Conservation (phyloP, 2,888 invertebrate species). For the Pyrrhosoma nymphula region DNA sequence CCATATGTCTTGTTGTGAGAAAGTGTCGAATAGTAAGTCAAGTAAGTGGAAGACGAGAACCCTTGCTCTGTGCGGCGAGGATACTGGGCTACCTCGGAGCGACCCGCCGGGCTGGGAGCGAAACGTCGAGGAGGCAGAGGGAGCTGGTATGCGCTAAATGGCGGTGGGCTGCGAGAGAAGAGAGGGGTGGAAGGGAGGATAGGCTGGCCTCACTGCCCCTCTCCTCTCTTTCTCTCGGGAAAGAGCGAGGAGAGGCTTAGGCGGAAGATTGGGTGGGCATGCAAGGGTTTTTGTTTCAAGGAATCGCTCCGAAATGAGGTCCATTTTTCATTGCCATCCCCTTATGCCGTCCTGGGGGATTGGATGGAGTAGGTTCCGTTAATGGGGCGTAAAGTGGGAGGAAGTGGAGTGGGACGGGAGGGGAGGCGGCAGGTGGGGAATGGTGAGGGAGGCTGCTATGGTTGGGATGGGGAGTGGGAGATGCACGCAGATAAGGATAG, state of each 20-base stretch:
- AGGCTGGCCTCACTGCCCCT: no score
- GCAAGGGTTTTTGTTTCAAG: conserved; percentile 64
- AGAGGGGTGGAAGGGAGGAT: neutral
- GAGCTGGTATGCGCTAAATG: conserved; percentile 3
- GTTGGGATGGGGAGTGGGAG: neutral
- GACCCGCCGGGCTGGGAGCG: neutral
- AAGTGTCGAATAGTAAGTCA: neutral
- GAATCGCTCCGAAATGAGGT: conserved; percentile 65
- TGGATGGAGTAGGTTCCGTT: conserved; percentile 63
- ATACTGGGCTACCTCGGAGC: no score
- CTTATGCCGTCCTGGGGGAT: conserved; percentile 55
- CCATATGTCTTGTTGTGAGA: no score
- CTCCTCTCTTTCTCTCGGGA: neutral
- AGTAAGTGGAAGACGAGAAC: neutral
- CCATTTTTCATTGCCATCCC: conserved; percentile 64
- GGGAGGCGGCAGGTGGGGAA: conserved; percentile 29
- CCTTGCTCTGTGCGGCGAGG: neutral
- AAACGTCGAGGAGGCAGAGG: neutral
- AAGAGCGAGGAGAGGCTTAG: neutral
- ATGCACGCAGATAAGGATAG: conserved; percentile 57
- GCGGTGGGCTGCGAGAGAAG: neutral
- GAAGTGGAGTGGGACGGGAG: neutral
- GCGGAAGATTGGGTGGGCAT: conserved; percentile 57
- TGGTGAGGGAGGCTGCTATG: neutral
- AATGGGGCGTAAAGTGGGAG: conserved; percentile 52